Percentiles rank a stretch among this genome's conserved stretches.
phyloP scores from a whole-genome alignment of 2,113 vertebrate species.

The Hydrochoerus hydrochaeris region DNA sequence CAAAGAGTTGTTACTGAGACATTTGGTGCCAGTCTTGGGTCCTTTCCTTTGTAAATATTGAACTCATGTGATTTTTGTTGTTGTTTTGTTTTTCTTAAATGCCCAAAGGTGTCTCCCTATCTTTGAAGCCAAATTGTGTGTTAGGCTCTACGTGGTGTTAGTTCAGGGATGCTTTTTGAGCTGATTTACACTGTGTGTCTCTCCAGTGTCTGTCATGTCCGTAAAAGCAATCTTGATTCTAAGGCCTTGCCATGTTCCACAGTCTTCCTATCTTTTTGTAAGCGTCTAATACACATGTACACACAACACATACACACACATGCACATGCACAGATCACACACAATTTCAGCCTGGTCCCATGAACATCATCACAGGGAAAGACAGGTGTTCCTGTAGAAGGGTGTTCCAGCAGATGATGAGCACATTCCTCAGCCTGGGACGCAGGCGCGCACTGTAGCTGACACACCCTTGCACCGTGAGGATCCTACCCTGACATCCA shows the following conservation, averaged over 20 bases:
- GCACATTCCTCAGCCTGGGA: neutral
- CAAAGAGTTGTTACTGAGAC: neutral
- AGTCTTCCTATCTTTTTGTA: neutral
- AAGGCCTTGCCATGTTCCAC: neutral
- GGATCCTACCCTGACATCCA: too few relatives aligned
- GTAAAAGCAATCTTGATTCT: neutral
- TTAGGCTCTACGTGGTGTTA: neutral
- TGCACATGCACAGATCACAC: neutral
- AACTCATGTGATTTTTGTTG: neutral
- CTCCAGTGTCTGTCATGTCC: neutral
- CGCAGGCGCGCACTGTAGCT: neutral
- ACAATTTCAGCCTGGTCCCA: neutral
- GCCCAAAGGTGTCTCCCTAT: neutral
- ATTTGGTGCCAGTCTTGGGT: neutral
- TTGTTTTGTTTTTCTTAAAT: neutral
- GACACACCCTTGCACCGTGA: too few relatives aligned
- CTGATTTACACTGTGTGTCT: too few relatives aligned
- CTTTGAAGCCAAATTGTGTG: neutral
- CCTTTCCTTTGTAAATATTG: constrained; percentile 42
- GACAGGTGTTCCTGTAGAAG: too few relatives aligned
- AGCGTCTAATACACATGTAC: neutral
- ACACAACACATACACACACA: neutral
- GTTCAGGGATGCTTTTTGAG: neutral
- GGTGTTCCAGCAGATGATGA: too few relatives aligned
- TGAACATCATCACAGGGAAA: neutral